A percentile compares a stretch with the other conserved stretches of the same genome.
These are phyloP conservation scores for Halictus rubicundus DNA, from an alignment of 1,140 invertebrate species.

Conservation along the genomic window DNA sequence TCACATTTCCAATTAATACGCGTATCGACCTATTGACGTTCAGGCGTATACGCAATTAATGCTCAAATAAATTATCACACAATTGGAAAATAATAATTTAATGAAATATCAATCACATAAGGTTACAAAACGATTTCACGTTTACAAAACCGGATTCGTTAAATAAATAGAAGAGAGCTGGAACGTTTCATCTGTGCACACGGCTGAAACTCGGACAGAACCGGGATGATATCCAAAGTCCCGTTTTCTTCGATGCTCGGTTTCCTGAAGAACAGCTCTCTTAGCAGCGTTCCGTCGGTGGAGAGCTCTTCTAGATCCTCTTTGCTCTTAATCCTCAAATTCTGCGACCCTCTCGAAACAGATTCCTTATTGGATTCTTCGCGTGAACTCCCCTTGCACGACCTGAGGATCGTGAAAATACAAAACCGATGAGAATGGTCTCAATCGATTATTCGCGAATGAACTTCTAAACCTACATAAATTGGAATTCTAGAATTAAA, in stretches of 20 bases:
- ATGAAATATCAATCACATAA: too few species aligned
- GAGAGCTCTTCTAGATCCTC: constrained; percentile 63
- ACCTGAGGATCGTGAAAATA: not conserved
- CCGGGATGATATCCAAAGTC: constrained; percentile 32
- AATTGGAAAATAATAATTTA: too few species aligned
- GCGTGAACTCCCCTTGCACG: not conserved
- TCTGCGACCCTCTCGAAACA: constrained; percentile 8
- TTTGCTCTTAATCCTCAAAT: constrained; percentile 56
- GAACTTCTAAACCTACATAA: not conserved
- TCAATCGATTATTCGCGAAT: too few species aligned
- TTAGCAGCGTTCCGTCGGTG: constrained; percentile 61
- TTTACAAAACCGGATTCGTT: not conserved
- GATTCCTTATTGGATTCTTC: constrained; percentile 9
- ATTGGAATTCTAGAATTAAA: not conserved
- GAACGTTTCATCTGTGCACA: not conserved
- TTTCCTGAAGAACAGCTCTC: constrained; percentile 67
- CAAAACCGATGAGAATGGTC: not conserved
- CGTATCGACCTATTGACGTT: too few species aligned
- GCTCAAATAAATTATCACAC: too few species aligned
- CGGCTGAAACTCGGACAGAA: constrained; percentile 5
- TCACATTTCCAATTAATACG: too few species aligned
- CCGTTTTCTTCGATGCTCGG: constrained; percentile 60
- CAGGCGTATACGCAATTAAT: too few species aligned
- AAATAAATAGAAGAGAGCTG: not conserved
- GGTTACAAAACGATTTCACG: too few species aligned